Conservation (phyloP, 1,140 invertebrate species). For the Trachymyrmex cornetzi region DNA sequence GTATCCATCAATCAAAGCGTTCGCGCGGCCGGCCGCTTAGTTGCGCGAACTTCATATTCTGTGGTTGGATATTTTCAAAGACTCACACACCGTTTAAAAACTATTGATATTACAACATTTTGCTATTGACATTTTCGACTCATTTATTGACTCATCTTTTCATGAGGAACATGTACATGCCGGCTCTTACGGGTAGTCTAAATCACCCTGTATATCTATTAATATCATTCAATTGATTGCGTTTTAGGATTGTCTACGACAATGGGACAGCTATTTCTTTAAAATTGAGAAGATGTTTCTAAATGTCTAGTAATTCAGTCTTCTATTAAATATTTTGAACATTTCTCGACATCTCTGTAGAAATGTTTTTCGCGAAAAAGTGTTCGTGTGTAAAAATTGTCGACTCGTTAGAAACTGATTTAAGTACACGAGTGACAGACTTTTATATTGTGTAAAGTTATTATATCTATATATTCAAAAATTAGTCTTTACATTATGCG, state of each 20-base stretch:
- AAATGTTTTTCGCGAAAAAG: conserved; percentile 44
- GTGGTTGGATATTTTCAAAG: too few relatives aligned
- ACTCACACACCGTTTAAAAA: too few relatives aligned
- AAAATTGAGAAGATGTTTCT: conserved; percentile 83
- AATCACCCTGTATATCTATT: conserved; percentile 59
- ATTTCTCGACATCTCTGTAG: conserved; percentile 29
- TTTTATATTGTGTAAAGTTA: conserved; percentile 56
- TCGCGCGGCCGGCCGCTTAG: too few relatives aligned
- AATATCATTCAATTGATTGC: conserved; percentile 83
- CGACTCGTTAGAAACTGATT: conserved; percentile 64
- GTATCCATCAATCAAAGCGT: too few relatives aligned
- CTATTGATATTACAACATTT: too few relatives aligned
- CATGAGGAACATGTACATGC: too few relatives aligned
- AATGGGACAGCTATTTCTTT: conserved; percentile 87
- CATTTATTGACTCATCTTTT: too few relatives aligned
- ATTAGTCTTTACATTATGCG: conserved; percentile 61
- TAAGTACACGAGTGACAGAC: conserved; percentile 37
- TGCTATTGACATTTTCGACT: too few relatives aligned
- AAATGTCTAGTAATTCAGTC: conserved; percentile 77
- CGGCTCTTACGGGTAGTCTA: too few relatives aligned
- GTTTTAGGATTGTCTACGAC: conserved; percentile 86
- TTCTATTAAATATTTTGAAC: conserved; percentile 57
- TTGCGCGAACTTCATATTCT: too few relatives aligned
- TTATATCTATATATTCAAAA: conserved; percentile 51
- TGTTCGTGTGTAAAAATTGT: conserved; percentile 53